Conservation (phyloP, 2,797 vertebrate genomes). For the Amniataba percoides region DNA sequence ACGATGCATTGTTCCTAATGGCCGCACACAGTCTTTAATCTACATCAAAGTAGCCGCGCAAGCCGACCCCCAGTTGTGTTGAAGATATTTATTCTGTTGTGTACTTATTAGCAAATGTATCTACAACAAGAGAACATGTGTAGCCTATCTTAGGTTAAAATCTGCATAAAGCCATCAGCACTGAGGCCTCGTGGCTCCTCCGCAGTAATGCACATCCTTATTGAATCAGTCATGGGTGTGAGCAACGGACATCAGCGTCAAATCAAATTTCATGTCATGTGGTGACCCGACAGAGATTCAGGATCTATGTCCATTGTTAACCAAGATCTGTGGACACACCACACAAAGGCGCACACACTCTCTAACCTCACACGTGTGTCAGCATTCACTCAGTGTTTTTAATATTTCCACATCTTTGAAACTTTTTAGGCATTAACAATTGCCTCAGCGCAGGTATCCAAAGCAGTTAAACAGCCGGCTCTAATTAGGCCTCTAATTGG, state of each 20-base stretch:
- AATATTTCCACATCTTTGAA: background rate
- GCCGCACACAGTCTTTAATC: background rate
- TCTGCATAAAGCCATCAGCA: background rate
- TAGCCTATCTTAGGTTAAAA: background rate
- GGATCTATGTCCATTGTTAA: background rate
- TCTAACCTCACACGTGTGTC: background rate
- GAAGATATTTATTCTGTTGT: background rate
- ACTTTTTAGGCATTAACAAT: background rate
- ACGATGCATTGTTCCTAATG: constrained; percentile 7
- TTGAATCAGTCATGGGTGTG: constrained; percentile 30
- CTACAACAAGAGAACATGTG: no score
- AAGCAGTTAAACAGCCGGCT: background rate
- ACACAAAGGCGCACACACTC: background rate
- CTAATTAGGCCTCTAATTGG: background rate
- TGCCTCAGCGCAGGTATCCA: background rate
- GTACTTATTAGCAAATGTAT: background rate
- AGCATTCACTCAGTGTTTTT: background rate
- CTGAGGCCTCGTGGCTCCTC: constrained; percentile 6
- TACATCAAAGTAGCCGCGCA: background rate
- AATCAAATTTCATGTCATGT: constrained; percentile 54
- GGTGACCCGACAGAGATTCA: constrained; percentile 21
- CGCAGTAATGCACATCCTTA: constrained; percentile 29
- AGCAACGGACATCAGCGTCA: constrained; percentile 22
- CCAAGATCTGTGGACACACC: background rate
- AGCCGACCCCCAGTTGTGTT: background rate